A percentile compares a stretch with the other conserved stretches of the same genome.
These are phyloP conservation scores for Apodemia zela DNA, from an alignment of 2,888 invertebrate species.

Conservation along the genomic window DNA sequence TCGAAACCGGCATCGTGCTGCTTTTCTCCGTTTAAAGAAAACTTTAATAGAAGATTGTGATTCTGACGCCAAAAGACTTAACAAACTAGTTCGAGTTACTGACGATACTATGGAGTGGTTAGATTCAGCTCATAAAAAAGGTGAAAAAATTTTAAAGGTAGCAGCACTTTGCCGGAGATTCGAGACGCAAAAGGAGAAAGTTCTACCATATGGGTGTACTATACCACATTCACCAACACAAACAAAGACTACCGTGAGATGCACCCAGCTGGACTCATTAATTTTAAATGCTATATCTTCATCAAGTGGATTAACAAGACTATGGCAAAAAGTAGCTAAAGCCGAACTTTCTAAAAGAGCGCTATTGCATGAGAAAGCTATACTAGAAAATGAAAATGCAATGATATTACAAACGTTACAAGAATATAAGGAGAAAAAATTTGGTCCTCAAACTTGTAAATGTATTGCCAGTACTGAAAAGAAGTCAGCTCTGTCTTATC, in stretches of 20 bases:
- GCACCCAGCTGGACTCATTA: constrained; percentile 50
- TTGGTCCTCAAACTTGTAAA: constrained; percentile 39
- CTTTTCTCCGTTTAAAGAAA: constrained; percentile 54
- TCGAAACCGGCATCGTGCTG: constrained; percentile 57
- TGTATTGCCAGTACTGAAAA: constrained; percentile 45
- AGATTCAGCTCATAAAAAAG: constrained; percentile 59
- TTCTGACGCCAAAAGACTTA: constrained; percentile 51
- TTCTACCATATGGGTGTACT: constrained; percentile 56
- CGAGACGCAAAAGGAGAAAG: constrained; percentile 77
- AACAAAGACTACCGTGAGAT: constrained; percentile 42
- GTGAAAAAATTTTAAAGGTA: constrained; percentile 72
- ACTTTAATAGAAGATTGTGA: constrained; percentile 47
- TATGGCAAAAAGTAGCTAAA: constrained; percentile 67
- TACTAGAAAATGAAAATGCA: constrained; percentile 58
- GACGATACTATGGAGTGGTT: constrained; percentile 64
- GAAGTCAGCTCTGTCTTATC: constrained; percentile 34
- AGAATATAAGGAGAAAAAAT: constrained; percentile 40
- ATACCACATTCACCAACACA: constrained; percentile 47
- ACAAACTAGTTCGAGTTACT: constrained; percentile 53
- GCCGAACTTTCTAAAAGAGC: constrained; percentile 62
- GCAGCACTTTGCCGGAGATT: constrained; percentile 77
- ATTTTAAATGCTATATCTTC: constrained; percentile 52
- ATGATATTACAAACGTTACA: constrained; percentile 44
- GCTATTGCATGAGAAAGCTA: constrained; percentile 54
- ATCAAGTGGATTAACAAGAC: constrained; percentile 55